phyloP scores from a whole-genome alignment of 1,140 invertebrate genomes.

The Drosophila biarmipes region DNA sequence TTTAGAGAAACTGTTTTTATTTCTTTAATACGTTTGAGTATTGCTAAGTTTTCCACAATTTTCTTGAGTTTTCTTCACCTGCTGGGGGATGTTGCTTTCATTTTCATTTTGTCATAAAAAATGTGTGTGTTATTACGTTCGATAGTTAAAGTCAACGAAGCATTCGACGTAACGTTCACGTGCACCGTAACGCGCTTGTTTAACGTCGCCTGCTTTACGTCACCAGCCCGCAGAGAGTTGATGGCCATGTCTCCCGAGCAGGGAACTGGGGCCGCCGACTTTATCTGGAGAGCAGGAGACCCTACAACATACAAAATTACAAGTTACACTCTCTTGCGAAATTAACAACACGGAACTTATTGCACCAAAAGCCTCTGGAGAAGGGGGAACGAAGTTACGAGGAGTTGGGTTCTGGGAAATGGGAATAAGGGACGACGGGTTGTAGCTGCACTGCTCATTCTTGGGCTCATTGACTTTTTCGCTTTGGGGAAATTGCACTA shows the following conservation, averaged over 20 bases:
- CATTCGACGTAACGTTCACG: constrained; percentile 75
- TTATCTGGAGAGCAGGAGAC: constrained; percentile 36
- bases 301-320: constrained; percentile 73
- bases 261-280: neutral
- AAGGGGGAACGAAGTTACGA: neutral
- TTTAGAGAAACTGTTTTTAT: neutral
- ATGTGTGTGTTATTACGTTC: constrained; percentile 50
- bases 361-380: constrained; percentile 39
- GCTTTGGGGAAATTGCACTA: constrained; percentile 53
- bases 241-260: constrained; percentile 56
- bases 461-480: constrained; percentile 66
- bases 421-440: constrained; percentile 1
- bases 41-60: neutral
- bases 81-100: constrained; percentile 5
- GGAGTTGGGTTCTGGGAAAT: neutral
- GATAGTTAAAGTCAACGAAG: constrained; percentile 75
- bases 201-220: constrained; percentile 65
- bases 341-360: constrained; percentile 83
- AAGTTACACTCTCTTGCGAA: constrained; percentile 81
- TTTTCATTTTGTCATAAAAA: constrained; percentile 27
- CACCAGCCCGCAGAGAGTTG: constrained; percentile 50
- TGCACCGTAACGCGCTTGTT: constrained; percentile 63
- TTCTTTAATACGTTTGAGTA: neutral
- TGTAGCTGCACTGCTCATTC: constrained; percentile 17
- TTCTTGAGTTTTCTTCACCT: constrained; percentile 7